Evolutionary conservation across 2,888 invertebrate species (phyloP).

Genomic region (Elysia crispata): DNA sequence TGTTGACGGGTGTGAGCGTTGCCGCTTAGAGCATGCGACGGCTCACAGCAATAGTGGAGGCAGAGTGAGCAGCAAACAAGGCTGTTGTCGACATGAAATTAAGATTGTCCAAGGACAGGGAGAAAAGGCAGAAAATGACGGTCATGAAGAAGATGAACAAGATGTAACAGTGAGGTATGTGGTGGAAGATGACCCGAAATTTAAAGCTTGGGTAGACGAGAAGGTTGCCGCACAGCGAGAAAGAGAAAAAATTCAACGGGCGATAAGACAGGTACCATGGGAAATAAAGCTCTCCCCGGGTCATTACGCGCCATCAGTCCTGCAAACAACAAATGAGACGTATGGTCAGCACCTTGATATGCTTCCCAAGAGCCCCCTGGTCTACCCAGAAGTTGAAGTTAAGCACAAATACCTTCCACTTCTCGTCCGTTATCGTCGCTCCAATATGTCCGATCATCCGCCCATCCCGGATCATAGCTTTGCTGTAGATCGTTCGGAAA

Average conservation of each 20-base stretch:
- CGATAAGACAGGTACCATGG: not conserved
- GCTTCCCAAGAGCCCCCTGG: constrained; percentile 23
- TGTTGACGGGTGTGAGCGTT: too few species aligned
- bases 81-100: too few species aligned
- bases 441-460: constrained; percentile 36
- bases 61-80: too few species aligned
- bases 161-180: not conserved
- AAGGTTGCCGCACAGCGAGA: not conserved
- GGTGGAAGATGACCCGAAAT: too few species aligned
- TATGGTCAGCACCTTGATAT: constrained; percentile 41
- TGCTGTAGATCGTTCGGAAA: constrained; percentile 35
- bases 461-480: constrained; percentile 39
- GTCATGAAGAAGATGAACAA: not conserved
- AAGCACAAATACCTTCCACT: constrained; percentile 7
- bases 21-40: too few species aligned
- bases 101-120: too few species aligned
- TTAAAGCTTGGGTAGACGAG: constrained; percentile 6
- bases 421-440: constrained; percentile 28
- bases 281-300: constrained; percentile 32
- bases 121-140: too few species aligned
- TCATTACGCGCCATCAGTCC: constrained; percentile 24
- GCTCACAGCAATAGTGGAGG: too few species aligned
- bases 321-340: constrained; percentile 23
- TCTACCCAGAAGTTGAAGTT: constrained; percentile 26
- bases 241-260: not conserved